A percentile compares a stretch with the other conserved stretches of the same genome.
Conservation (phyloP, 2,797 vertebrate genomes). For the Pseudochirops cupreus region DNA sequence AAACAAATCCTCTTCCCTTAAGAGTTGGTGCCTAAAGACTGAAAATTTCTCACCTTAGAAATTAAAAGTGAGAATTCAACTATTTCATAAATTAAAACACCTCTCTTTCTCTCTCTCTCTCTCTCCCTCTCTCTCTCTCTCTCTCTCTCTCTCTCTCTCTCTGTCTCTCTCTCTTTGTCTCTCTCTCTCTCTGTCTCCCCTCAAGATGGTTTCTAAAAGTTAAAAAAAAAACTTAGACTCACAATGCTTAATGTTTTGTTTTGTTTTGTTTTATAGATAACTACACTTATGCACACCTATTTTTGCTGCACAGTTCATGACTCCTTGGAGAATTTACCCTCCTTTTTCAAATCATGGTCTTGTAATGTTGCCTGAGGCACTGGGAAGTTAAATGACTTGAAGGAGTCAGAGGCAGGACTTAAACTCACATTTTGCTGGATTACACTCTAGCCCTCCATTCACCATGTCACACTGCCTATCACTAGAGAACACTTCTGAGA, state of each 20-base stretch:
- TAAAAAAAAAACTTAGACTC: background rate
- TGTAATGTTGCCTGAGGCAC: background rate
- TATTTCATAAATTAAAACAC: background rate
- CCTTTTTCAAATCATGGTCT: background rate
- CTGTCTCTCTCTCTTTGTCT: too few species aligned
- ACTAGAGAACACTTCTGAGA: background rate
- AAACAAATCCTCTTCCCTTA: background rate
- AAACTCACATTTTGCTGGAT: background rate
- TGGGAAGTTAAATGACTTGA: background rate
- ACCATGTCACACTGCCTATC: background rate
- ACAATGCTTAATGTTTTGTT: background rate
- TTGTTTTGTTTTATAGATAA: background rate
- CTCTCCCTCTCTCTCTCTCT: too few species aligned
- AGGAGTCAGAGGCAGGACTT: background rate
- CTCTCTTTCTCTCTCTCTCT: too few species aligned
- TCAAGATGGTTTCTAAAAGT: slow-evolving; percentile 1
- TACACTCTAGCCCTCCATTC: background rate
- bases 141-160: too few species aligned
- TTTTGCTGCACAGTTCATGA: background rate
- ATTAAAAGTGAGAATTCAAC: background rate
- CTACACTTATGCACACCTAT: background rate
- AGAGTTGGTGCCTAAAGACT: background rate
- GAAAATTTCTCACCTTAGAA: background rate
- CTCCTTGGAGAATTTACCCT: background rate
- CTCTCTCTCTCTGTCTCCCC: too few species aligned